Percentiles rank a stretch among this genome's conserved stretches.
These are phyloP conservation scores for Galago senegalensis DNA, from an alignment of 2,797 vertebrate genomes.

Conservation along the genomic window DNA sequence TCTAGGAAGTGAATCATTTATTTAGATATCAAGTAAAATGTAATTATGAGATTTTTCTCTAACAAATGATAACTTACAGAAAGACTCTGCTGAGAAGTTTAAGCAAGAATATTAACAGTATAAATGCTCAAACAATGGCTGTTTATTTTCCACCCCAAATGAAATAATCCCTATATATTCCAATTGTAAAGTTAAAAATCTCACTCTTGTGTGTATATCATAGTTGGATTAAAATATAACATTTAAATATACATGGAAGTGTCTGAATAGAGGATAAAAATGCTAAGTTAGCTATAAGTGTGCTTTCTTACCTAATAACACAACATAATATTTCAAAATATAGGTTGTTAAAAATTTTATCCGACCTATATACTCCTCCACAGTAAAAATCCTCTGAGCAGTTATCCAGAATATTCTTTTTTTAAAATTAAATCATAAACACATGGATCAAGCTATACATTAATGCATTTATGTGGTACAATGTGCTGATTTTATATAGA, in stretches of 20 bases:
- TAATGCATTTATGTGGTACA: no score
- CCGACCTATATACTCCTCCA: not conserved
- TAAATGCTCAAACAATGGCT: not conserved
- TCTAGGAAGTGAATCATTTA: conserved; percentile 29
- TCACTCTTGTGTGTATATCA: not conserved
- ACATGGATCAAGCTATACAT: no score
- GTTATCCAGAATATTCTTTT: not conserved
- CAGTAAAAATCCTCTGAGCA: not conserved
- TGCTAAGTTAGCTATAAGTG: conserved; percentile 6
- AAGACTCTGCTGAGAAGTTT: conserved; percentile 42
- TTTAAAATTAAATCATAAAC: no score
- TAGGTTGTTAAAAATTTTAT: not conserved
- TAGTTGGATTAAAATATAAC: conserved; percentile 22
- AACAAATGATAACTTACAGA: conserved; percentile 1
- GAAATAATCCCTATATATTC: not conserved
- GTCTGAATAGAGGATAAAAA: not conserved
- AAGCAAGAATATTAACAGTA: not conserved
- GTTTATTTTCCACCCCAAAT: not conserved
- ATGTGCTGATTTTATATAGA: no score
- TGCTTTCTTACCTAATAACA: conserved; percentile 12
- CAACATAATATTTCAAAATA: conserved; percentile 24
- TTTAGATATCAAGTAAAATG: conserved; percentile 48
- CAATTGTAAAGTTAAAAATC: conserved; percentile 33
- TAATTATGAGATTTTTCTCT: conserved; percentile 40
- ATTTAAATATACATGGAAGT: not conserved